A percentile compares a stretch with the other conserved stretches of the same genome.
These are phyloP conservation scores for Mesoclemmys tuberculata DNA, from an alignment of 2,113 vertebrate genomes.

Conservation along the genomic window DNA sequence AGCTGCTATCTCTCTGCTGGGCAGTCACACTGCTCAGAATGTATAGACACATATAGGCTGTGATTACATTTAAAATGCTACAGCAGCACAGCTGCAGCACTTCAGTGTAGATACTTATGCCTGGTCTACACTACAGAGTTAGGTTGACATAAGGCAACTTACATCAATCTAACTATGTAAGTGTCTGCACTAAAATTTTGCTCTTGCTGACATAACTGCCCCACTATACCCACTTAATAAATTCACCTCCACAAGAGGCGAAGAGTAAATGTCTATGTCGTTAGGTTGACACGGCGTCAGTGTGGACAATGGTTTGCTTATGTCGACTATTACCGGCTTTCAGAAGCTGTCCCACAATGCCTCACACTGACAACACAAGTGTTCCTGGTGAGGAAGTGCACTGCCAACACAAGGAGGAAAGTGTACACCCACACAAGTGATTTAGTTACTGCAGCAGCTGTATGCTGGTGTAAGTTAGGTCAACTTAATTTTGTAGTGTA, in stretches of 20 bases:
- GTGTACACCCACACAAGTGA: not conserved
- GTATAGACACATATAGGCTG: not conserved
- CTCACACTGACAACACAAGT: not conserved
- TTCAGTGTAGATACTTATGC: not conserved
- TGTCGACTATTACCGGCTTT: too few relatives aligned
- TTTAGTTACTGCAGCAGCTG: not conserved
- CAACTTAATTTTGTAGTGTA: not conserved
- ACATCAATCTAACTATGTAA: not conserved
- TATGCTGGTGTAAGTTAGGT: not conserved
- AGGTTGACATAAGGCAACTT: not conserved
- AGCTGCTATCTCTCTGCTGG: not conserved
- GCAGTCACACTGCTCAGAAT: not conserved
- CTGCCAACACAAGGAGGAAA: not conserved
- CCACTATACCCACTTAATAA: not conserved
- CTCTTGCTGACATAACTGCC: not conserved
- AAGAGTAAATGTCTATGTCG: not conserved
- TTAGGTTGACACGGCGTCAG: not conserved
- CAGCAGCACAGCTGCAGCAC: not conserved
- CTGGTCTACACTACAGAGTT: not conserved
- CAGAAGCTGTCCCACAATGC: not conserved
- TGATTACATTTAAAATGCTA: not conserved
- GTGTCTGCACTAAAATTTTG: not conserved
- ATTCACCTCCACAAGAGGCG: not conserved
- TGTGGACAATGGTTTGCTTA: too few relatives aligned
- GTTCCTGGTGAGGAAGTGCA: not conserved